Base-by-base conservation (phyloP, 2,888 invertebrate genomes). In the Hemithea aestivaria region DNA sequence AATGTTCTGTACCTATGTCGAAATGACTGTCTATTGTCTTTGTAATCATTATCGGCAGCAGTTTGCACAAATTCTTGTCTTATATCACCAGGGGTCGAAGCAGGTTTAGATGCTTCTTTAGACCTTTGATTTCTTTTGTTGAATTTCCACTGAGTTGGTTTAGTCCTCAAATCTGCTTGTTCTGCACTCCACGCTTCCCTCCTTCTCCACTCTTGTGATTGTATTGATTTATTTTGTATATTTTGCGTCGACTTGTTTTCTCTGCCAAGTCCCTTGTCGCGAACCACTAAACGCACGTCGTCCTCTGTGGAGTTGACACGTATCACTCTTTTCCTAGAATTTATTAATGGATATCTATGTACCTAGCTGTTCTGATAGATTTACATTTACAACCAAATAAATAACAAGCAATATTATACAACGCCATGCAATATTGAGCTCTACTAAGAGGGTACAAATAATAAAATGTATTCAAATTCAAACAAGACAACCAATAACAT, bases 161-260 rank as follows among this genome's bases (percentile, higher is more conserved):
- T 91, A 56, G 91, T 91, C 75, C 90, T 88, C 68, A 89, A 84
- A 80, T 91, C 90, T 65, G 88, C 79, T 63, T 89, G 91, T 73
- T 94, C 94, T 24, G 94, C 94, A 62, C 94, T 94, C 95, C 95
- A 96, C 20, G 95, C 95, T 88, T 95, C 95, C 66, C 93, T 90
- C 68, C 92, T 88, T 63, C 92, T 91, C 93, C 93, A 93, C 70
- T 93, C 93, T 48, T 90, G 91, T 58, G 91, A 90, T 89, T 92
- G 92, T 72, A 93, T 90, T 61, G 92, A 91, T 82, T 93, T 93
- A 88, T 90, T 92, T 87, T 92, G 83, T 79, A 80, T 62, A 77
- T 84, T 92, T 90, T 93, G 93, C 74, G 91, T 92, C 72, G 92
- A 91, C 89, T 93, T 93, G 88, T 90, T 92, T 87, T 92, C 92